Conservation (phyloP, 1,140 invertebrate species). For the Zophobas morio region DNA sequence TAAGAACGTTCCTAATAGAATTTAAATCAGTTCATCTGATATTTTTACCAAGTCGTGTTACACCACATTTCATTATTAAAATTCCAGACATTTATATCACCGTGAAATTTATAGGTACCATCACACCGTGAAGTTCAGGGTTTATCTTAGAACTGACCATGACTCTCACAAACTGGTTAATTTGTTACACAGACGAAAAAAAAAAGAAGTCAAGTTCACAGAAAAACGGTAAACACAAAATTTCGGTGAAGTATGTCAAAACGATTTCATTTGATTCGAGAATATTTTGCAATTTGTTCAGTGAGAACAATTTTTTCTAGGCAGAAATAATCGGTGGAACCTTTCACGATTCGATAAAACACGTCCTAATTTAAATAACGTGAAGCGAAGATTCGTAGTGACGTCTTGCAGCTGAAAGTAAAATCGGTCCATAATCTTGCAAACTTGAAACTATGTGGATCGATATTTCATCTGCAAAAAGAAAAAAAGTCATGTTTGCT, state of each 20-base stretch:
- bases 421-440: background rate
- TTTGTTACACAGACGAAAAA: background rate
- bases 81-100: constrained; percentile 35
- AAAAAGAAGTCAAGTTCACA: background rate
- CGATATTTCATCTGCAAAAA: no score
- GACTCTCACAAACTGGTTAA: constrained; percentile 35
- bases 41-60: background rate
- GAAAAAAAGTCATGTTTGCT: no score
- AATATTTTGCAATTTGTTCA: constrained; percentile 10
- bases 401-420: background rate
- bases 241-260: background rate
- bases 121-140: constrained; percentile 29
- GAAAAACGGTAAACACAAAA: background rate
- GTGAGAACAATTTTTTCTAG: constrained; percentile 9
- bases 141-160: constrained; percentile 15
- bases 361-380: constrained; percentile 32
- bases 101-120: constrained; percentile 21
- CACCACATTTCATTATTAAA: constrained; percentile 21
- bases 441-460: background rate
- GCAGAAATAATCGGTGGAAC: constrained; percentile 19
- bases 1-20: background rate
- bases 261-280: background rate
- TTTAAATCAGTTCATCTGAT: constrained; percentile 11
- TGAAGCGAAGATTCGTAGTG: constrained; percentile 2
- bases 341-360: constrained; percentile 36